Base-by-base conservation (phyloP, 2,888 invertebrate genomes). In the Spilarctia lutea region DNA sequence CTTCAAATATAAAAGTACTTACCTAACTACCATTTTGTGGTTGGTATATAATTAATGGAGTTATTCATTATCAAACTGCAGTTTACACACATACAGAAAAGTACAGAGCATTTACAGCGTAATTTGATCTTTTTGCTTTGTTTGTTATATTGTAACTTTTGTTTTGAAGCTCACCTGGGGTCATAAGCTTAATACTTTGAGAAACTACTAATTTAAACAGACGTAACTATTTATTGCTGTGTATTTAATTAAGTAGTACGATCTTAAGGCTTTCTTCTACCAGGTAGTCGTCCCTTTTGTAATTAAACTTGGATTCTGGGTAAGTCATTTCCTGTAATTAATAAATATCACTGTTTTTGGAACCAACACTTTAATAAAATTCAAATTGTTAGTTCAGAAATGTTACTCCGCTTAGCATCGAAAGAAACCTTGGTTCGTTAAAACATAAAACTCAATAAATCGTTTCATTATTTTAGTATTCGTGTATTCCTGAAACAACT, bases 201-300 rank as follows among this genome's bases (percentile, higher is more conserved):
- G 35, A 65, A 65, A 11, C 68, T n/a, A 27, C 2, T 33, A 42
- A 33, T 63, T 68, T 52, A 11, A 66, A 71, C 68, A 35, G 42
- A 68, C 7, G 20, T 60, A 75, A 73, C 65, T 52, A 78, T 79
- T 70, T 60, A 66, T 13, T 65, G 24, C 52, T 45, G 60, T 35
- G 45, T 66, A 66, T n/a, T 66, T 66, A 69, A 72, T 75, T 75
- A 75, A 35, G 27, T 73, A 68, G 65, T 63, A 65, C 27, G 30
- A 48, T 33, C 68, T 56, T 73, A 68, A 73, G 65, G 45, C 42
- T 7, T 42, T 68, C 48, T 20, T 71, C 30, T 33, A 33, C 20
- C 63, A 42, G 33, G 45, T 68, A 27, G 48, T 63, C 68, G 68
- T 52, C 33, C 73, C 48, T 33, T 68, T 60, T 67, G 35, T 73